Conservation (phyloP, 2,888 invertebrate species). For the Brassicogethes aeneus region DNA sequence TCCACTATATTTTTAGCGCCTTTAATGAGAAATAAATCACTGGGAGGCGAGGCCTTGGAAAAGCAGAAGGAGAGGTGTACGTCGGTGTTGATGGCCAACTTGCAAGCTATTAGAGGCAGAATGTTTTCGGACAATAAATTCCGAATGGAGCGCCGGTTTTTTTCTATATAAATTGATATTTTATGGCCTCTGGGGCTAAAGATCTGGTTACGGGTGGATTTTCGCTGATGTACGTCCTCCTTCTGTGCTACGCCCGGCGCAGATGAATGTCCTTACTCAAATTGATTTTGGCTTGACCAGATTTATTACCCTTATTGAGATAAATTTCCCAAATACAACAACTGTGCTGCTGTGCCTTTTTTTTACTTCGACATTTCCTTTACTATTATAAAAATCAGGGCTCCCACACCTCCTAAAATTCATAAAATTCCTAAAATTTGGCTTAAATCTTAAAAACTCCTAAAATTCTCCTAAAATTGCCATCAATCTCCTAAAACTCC, state of each 20-base stretch:
- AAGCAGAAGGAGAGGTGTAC: no score
- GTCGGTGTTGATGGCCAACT: constrained; percentile 19
- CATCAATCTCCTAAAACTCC: no score
- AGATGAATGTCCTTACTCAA: constrained; percentile 23
- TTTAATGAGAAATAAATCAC: no score
- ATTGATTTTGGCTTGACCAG: constrained; percentile 35
- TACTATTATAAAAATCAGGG: no score
- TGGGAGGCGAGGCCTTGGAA: no score
- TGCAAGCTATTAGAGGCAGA: constrained; percentile 25
- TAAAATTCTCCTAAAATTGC: no score
- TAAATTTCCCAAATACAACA: constrained; percentile 27
- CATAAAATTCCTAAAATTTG: no score
- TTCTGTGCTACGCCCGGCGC: constrained; percentile 2
- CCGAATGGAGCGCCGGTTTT: constrained; percentile 21
- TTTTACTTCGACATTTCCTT: constrained; percentile 19
- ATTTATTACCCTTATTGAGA: constrained; percentile 38
- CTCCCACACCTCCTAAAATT: no score
- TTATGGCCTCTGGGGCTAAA: constrained; percentile 31
- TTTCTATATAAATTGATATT: constrained; percentile 36
- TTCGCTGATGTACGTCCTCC: constrained; percentile 24
- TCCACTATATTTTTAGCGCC: no score
- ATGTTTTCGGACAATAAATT: constrained; percentile 34
- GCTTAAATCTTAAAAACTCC: no score
- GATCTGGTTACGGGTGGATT: constrained; percentile 31
- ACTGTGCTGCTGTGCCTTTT: constrained; percentile 12